Evolutionary conservation across 2,797 vertebrate species (phyloP), one percentile per base, ranked within the genome.

Genomic region (Harpagifer antarcticus): DNA sequence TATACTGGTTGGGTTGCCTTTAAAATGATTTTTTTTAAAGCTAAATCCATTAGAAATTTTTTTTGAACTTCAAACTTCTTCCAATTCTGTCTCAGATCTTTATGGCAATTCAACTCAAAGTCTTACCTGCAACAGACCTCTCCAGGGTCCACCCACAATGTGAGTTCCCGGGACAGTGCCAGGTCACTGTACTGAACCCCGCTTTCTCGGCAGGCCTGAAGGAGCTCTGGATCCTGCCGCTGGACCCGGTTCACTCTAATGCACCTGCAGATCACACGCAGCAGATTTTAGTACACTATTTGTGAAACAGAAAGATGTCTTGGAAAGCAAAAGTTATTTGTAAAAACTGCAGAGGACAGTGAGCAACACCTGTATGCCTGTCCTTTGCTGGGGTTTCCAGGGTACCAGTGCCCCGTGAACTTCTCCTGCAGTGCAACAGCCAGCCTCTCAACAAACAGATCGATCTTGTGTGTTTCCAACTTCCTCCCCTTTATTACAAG

Each of bases 351-450:
- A 76, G n/a, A 43, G 20, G 4, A 23, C 1, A 16, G 17, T 37
- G 15, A 59, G 11, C 17, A 53, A n/a, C 89, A 97, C 96, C 96
- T 96, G 93, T 96, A 97, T 0, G 96, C 97, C 53, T 97, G 96
- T 50, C 97, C 97, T 88, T 93, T 96, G 71, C 89, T 90, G 52
- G 96, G 96, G 45, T 92, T 95, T 43, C 96, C 95, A 0, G 95
- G 95, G 81, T 97, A 97, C 96, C 96, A 97, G 76, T 97, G 97
- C 0, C 93, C 95, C 76, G 90, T 93, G 68, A 94, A 97, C 78
- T 95, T 96, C 76, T 96, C 94, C 60, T 94, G 94, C 15, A 97
- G 91, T 1, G 95, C 92, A 1, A 88, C 81, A 14, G 93, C 90
- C 59, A 97, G 75, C 68, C 92, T 87, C 87, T 96, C 93, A 1